Percentiles rank a stretch among this genome's conserved stretches.
phyloP scores from a whole-genome alignment of 1,140 invertebrate genomes.

The Harpegnathos saltator region DNA sequence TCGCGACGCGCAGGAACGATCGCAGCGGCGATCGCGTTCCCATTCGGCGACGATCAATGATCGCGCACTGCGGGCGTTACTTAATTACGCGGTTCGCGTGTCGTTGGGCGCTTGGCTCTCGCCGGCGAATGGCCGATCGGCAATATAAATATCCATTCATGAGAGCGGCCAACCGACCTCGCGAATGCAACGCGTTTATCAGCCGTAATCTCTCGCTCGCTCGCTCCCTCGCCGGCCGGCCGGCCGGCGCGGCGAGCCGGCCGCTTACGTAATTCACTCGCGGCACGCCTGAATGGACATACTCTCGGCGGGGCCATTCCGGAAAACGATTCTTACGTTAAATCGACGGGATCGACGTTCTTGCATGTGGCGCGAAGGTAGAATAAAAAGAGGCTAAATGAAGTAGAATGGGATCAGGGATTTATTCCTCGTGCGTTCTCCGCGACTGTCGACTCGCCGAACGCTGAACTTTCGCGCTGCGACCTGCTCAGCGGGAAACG shows the following conservation, averaged over 20 bases:
- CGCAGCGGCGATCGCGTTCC: not conserved
- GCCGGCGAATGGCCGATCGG: slow-evolving; percentile 41
- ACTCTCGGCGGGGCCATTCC: slow-evolving; percentile 11
- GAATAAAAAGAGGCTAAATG: not conserved
- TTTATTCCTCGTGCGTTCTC: too few relatives aligned
- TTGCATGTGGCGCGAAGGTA: not conserved
- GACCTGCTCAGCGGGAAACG: too few relatives aligned
- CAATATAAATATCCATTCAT: slow-evolving; percentile 74
- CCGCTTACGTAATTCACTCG: slow-evolving; percentile 64
- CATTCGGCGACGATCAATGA: slow-evolving; percentile 4
- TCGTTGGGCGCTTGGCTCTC: slow-evolving; percentile 28
- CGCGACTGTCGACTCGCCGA: too few relatives aligned
- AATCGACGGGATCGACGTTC: slow-evolving; percentile 20
- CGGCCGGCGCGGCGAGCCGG: too few relatives aligned
- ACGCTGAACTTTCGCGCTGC: too few relatives aligned
- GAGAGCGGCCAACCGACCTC: slow-evolving; percentile 70
- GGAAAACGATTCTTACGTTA: slow-evolving; percentile 63
- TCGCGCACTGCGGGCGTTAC: slow-evolving; percentile 38
- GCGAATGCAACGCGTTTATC: slow-evolving; percentile 74
- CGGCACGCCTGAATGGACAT: slow-evolving; percentile 66
- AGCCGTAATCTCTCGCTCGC: slow-evolving; percentile 71
- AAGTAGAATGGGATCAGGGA: not conserved
- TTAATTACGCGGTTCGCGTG: slow-evolving; percentile 52
- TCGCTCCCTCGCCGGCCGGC: too few relatives aligned
- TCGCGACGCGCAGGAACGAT: not conserved